These are phyloP conservation scores for Spialia ferax DNA, from an alignment of 2,888 invertebrate species.

Conservation along the genomic window DNA sequence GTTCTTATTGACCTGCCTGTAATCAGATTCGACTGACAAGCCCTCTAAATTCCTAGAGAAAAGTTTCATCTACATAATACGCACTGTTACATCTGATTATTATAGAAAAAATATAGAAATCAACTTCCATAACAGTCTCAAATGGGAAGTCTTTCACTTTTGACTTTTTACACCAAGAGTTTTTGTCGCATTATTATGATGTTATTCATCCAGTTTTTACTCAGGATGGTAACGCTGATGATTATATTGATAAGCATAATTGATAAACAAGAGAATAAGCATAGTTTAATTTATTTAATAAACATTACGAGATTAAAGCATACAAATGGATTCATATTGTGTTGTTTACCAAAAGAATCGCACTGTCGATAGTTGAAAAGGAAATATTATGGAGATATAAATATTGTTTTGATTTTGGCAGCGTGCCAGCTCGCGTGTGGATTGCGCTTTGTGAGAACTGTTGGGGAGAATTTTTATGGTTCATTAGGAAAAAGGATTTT, in stretches of 20 bases:
- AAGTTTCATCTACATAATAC: too few relatives aligned
- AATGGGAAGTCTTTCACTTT: too few relatives aligned
- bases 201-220: too few relatives aligned
- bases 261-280: background rate
- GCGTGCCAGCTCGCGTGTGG: constrained; percentile 27
- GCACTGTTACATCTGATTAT: too few relatives aligned
- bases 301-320: background rate
- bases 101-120: too few relatives aligned
- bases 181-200: too few relatives aligned
- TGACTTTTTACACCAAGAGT: too few relatives aligned
- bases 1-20: too few relatives aligned
- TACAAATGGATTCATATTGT: constrained; percentile 18
- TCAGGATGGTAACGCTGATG: too few relatives aligned
- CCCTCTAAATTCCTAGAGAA: too few relatives aligned
- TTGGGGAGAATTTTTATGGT: constrained; percentile 13
- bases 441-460: constrained; percentile 21
- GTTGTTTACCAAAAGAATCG: constrained; percentile 11
- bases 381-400: constrained; percentile 32
- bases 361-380: constrained; percentile 7
- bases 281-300: background rate
- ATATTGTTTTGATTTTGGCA: constrained; percentile 37
- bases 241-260: background rate
- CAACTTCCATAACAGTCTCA: too few relatives aligned
- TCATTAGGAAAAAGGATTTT: constrained; percentile 8
- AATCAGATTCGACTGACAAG: too few relatives aligned